Base-by-base conservation (phyloP, 2,888 invertebrate species). In the Drosophila limbata region DNA sequence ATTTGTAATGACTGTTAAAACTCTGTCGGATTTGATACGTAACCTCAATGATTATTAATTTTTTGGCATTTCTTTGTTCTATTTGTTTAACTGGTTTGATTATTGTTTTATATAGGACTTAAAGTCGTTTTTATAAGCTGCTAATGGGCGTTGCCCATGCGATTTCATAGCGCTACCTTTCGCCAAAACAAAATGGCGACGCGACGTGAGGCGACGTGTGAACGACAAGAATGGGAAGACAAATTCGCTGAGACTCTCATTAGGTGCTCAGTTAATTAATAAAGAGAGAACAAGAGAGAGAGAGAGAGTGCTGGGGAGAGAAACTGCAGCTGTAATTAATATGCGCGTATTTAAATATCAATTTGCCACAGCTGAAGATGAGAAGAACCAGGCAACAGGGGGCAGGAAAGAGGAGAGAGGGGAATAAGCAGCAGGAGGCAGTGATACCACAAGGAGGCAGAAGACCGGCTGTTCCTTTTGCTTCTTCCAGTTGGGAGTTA, bases 271-370 rank as follows among this genome's bases (percentile, higher is more conserved):
- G 63, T 73, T 78, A 81, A 88, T 88, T 84, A 78, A 87, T 90
- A 85, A 79, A 79, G 60, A 79, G 65, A 60, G 57, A 52, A 35
- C 50, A 21, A 35, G 51, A 44, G 13, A 3, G 53, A 21, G 33
- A 42, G 39, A 19, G 3, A 17, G 15, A 47, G 39, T 2, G 42
- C 51, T 50, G 47, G 52, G 44, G 10, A 28, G 31, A 33, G 59
- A 51, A 72, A 71, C 66, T 67, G 66, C 74, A 75, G 21, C 56
- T 77, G 81, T 83, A 91, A 91, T 90, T 90, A 90, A 91, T 91
- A 84, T 84, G 80, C 73, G 77, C 79, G 81, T 90, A 91, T 91
- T 91, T 91, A 91, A 91, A 90, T 89, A 90, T 88, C 88, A 88
- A 89, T 90, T 89, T 88, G 82, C 81, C 71, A 65, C 67, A 56